Evolutionary conservation across 1,140 invertebrate genomes (phyloP), one percentile per base, ranked within the genome.

Genomic region (Marisa cornuarietis): DNA sequence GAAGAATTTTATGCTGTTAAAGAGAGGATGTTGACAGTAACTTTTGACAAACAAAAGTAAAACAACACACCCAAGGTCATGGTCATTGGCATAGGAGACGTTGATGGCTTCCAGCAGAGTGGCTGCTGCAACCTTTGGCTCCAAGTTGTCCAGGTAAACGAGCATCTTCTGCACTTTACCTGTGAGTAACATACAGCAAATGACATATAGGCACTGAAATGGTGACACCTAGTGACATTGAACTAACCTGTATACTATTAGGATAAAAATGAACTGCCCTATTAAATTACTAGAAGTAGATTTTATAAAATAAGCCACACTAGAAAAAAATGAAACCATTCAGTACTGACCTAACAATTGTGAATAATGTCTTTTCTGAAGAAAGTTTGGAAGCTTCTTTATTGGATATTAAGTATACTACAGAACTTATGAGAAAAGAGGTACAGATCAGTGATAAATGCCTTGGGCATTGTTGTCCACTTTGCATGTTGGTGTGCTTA

Each of bases 91-190:
- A 76, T 81, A 87, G 58, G 85, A 85, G 54, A 83, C 86, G 72
- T 85, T 88, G 72, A 91, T 89, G 66, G 90, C 88, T 26, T 87
- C 83, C 42, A 91, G 69, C 16, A 91, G 76, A 6, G 89, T 89
- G 66, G 85, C 79, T 16, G 82, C 88, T 62, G 87, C 89, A 68
- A 85, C 82, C 26, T 84, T 76, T 11, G 86, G 78, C 31, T 87
- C 76, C 68, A 83, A 87, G 65, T 87, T 87, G 49, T 86, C 88
- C 42, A 85, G 68, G 69, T 84, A 85, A 24, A 87, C 88, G 71
- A 90, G 79, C 87, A 90, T 88, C 49, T 87, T 85, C 83, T 90
- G 87, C 14, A 89, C 83, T 80, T 89, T 90, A 16, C 89, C 89
- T 90, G 83, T 16, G 81, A 83, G 58, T 78, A 68, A 81, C 42